These are phyloP conservation scores for Yponomeuta malinellus DNA, from an alignment of 2,888 invertebrate genomes.

Conservation along the genomic window DNA sequence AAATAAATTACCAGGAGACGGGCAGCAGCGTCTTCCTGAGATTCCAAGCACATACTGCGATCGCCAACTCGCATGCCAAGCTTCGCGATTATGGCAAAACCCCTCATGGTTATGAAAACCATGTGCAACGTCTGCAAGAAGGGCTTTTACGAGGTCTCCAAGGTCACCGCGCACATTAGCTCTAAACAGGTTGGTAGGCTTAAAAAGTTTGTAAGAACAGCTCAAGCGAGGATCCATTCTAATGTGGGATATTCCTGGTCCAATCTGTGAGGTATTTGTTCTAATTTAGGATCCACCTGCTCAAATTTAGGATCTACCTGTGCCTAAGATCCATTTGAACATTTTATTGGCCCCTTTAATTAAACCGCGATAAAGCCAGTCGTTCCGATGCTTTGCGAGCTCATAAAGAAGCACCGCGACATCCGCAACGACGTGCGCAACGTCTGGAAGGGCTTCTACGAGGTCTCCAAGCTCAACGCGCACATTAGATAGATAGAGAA, in stretches of 20 bases:
- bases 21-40: too few relatives aligned
- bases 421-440: conserved; percentile 67
- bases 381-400: conserved; percentile 22
- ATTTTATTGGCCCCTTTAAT: too few relatives aligned
- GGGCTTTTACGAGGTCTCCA: conserved; percentile 71
- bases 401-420: conserved; percentile 72
- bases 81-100: too few relatives aligned
- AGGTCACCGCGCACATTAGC: conserved; percentile 68
- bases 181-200: too few relatives aligned
- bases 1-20: too few relatives aligned
- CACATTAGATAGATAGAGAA: conserved; percentile 45
- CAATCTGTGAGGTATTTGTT: too few relatives aligned
- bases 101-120: conserved; percentile 7
- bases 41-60: too few relatives aligned
- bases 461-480: conserved; percentile 70
- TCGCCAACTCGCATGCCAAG: too few relatives aligned
- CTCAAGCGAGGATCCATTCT: too few relatives aligned
- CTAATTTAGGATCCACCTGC: not conserved
- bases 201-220: too few relatives aligned
- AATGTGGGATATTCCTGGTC: too few relatives aligned
- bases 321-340: not conserved
- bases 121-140: conserved; percentile 62
- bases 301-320: not conserved
- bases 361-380: too few relatives aligned
- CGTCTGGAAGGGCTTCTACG: conserved; percentile 65